Evolutionary conservation across 2,113 vertebrate genomes (phyloP).

Genomic region (Ciconia maguari): DNA sequence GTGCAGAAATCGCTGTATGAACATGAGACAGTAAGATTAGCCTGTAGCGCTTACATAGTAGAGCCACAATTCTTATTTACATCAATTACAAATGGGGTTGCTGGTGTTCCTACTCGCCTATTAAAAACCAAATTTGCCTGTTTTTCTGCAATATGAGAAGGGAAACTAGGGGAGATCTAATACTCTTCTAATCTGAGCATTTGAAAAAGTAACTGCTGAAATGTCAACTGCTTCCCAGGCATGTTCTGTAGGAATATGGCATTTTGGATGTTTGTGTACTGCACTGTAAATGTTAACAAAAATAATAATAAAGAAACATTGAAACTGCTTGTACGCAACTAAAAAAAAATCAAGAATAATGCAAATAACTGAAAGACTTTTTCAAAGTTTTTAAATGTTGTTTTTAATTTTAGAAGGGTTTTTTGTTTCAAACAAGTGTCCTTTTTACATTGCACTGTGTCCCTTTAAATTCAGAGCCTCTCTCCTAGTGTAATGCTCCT

Average conservation of each 20-base stretch:
- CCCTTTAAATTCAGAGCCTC: not conserved
- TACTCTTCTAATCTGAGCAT: not conserved
- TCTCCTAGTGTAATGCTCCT: not conserved
- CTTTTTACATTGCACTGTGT: not conserved
- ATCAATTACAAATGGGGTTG: not conserved
- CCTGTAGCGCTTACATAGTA: not conserved
- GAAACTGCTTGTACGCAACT: not conserved
- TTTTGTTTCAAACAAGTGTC: not conserved
- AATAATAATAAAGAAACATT: not conserved
- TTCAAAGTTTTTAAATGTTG: not conserved
- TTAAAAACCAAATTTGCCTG: not conserved
- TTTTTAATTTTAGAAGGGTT: not conserved
- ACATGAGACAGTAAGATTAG: accelerated
- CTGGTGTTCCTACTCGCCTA: not conserved
- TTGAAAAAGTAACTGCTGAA: not conserved
- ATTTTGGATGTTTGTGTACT: not conserved
- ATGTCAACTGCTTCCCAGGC: not conserved
- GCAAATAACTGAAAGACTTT: not conserved
- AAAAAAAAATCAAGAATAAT: not conserved
- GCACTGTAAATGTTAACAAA: not conserved
- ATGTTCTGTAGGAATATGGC: not conserved
- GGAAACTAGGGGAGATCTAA: not conserved
- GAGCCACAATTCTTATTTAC: not conserved
- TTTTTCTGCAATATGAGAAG: not conserved
- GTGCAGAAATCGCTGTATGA: not conserved